Percentiles rank a stretch among this genome's conserved stretches.
phyloP scores from a whole-genome alignment of 1,140 invertebrate species.

The Pantala flavescens region DNA sequence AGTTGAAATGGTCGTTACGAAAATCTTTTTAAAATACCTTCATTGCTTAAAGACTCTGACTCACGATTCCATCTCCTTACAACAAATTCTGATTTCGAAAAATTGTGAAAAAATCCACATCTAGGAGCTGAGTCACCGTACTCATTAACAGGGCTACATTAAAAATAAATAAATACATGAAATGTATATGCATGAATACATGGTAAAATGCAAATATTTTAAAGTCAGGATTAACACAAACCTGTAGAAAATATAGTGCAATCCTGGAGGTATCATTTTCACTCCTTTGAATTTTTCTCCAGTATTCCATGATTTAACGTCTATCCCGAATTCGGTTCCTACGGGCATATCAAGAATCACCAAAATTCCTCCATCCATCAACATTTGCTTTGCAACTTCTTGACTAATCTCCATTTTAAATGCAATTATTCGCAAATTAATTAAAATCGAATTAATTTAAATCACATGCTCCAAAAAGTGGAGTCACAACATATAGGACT shows the following conservation, averaged over 20 bases:
- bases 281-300: slow-evolving; percentile 87
- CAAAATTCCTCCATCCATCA: slow-evolving; percentile 72
- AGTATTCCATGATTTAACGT: slow-evolving; percentile 88
- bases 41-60: slow-evolving; percentile 53
- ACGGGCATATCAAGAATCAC: slow-evolving; percentile 72
- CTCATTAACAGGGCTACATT: slow-evolving; percentile 42
- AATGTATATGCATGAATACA: slow-evolving; percentile 2
- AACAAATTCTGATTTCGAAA: slow-evolving; percentile 70
- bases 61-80: slow-evolving; percentile 75
- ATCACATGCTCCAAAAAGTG: no score
- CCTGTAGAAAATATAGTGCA: slow-evolving; percentile 92
- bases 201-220: not conserved
- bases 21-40: slow-evolving; percentile 28
- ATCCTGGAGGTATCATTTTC: slow-evolving; percentile 96
- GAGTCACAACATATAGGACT: no score
- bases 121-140: slow-evolving; percentile 50
- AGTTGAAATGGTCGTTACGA: slow-evolving; percentile 27
- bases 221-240: slow-evolving; percentile 24
- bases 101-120: slow-evolving; percentile 84
- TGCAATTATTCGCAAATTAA: not conserved
- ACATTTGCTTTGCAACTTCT: slow-evolving; percentile 61
- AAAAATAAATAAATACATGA: slow-evolving; percentile 17
- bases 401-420: slow-evolving; percentile 54
- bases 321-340: slow-evolving; percentile 92
- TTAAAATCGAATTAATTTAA: not conserved